Conservation (phyloP, 2,888 invertebrate species). For the Stomorhina lunata region DNA sequence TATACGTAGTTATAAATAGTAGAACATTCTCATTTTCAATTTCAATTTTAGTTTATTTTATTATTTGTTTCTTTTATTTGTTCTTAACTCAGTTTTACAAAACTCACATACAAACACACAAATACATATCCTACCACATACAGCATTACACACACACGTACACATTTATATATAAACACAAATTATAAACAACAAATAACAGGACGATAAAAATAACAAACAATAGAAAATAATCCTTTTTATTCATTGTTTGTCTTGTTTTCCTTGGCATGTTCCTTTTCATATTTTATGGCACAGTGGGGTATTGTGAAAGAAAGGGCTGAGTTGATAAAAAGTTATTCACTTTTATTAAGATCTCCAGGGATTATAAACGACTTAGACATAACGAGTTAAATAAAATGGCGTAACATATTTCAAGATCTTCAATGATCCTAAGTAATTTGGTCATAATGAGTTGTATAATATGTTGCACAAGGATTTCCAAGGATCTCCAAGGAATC, state of each 20-base stretch:
- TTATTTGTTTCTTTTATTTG: slow-evolving; percentile 17
- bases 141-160: neutral
- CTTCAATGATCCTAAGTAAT: no score
- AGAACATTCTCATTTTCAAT: no score
- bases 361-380: no score
- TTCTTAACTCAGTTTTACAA: neutral
- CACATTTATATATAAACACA: neutral
- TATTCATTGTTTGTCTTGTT: slow-evolving; percentile 1
- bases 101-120: neutral
- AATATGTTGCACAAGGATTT: no score
- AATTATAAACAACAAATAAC: neutral
- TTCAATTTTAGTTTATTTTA: slow-evolving; percentile 6
- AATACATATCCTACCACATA: neutral
- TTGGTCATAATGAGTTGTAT: no score
- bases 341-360: no score
- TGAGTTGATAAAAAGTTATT: no score
- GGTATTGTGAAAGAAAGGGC: no score
- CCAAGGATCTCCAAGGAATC: no score
- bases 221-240: slow-evolving; percentile 29
- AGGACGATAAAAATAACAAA: slow-evolving; percentile 9
- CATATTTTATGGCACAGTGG: neutral
- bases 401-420: no score
- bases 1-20: neutral
- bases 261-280: neutral
- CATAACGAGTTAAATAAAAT: no score